These are phyloP conservation scores for Platycheirus albimanus DNA, from an alignment of 2,888 invertebrate species.

Conservation along the genomic window DNA sequence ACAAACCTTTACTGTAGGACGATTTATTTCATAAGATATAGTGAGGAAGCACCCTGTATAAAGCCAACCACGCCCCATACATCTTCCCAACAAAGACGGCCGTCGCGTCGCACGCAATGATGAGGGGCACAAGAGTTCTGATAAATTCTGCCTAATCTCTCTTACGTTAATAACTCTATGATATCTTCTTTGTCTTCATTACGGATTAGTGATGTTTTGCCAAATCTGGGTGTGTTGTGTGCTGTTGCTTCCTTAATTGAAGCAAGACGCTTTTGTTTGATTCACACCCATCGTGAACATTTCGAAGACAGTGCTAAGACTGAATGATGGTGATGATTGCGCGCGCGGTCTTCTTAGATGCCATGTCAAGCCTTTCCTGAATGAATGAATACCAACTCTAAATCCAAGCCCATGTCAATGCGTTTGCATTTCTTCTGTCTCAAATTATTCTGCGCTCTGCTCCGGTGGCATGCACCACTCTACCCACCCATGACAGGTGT, in stretches of 20 bases:
- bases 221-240: constrained; percentile 65
- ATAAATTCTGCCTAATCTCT: constrained; percentile 32
- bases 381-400: background rate
- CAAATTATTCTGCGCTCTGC: constrained; percentile 11
- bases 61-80: background rate
- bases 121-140: constrained; percentile 22
- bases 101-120: constrained; percentile 45
- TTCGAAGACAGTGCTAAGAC: constrained; percentile 44
- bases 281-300: constrained; percentile 63
- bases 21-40: no score
- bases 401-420: constrained; percentile 70
- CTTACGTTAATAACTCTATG: constrained; percentile 4
- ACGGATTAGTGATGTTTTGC: constrained; percentile 45
- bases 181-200: constrained; percentile 28
- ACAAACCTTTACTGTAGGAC: no score
- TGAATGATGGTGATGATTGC: constrained; percentile 16
- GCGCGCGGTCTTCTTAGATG: constrained; percentile 48
- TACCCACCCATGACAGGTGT: constrained; percentile 74
- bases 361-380: constrained; percentile 62
- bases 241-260: constrained; percentile 74
- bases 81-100: constrained; percentile 1
- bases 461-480: constrained; percentile 59
- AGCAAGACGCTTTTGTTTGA: constrained; percentile 65
- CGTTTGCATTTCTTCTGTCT: constrained; percentile 38
- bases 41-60: no score